Base-by-base conservation (phyloP, 2,113 vertebrate genomes). In the Motacilla alba region DNA sequence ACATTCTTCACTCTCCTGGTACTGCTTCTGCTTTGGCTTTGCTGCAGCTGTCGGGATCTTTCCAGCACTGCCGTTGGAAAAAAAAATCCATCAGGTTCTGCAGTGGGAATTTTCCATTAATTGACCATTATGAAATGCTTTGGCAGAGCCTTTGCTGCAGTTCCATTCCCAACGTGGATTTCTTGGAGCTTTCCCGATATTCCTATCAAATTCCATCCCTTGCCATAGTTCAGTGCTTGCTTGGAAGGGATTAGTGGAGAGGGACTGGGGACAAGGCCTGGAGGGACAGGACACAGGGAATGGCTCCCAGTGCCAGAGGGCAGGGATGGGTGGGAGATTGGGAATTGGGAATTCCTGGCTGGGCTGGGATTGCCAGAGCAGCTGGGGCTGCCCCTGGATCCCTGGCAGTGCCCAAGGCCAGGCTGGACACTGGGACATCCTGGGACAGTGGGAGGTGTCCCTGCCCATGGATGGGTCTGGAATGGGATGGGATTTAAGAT, bases 401-500 rank as follows among this genome's bases (percentile, higher is more conserved):
- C 50, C 58, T 73, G 58, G 50, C 0, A 73, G 6, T 52, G 59
- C 0, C 52, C 68, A 11, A 37, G 59, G 59, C 27, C 68, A n/a
- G 59, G 37, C 0, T 81, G 76, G 74, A 55, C 20, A 28, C 35
- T 35, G 70, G 44, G 4, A 9, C 39, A 9, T 0, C 6, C 24
- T 49, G 67, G 67, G 27, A 6, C 0, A 6, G 27, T 24, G 37
- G 68, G 0, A 81, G 10, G 10, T 23, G 50, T 80, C 59, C 31
- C 59, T 58, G 31, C 14, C 21, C 17, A 18, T 31, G 30, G 28
- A 2, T 24, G 4, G 19, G 12, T 6, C 6, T 24, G 56, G 28
- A 4, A 1, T 4, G 2, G 15, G 28, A 0, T 41, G 39, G 5
- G 15, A 9, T 21, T 52, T 33, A 3, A 14, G 15, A 1, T 39